Evolutionary conservation across 2,888 invertebrate genomes (phyloP).

Genomic region (Allophyes oxyacanthae): DNA sequence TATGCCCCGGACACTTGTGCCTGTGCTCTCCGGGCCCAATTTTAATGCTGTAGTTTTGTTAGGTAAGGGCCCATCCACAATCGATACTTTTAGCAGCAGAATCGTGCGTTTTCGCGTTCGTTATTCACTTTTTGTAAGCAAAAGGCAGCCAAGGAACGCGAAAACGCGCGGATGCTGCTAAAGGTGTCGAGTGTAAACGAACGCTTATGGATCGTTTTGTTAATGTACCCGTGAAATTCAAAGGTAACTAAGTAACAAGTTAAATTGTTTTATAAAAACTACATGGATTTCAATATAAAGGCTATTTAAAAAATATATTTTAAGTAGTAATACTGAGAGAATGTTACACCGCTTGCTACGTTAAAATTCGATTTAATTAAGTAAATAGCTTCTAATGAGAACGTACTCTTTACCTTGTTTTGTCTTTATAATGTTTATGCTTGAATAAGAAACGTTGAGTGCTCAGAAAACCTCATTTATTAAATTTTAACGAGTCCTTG

Average conservation of each 20-base stretch:
- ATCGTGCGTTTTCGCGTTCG: too few species aligned
- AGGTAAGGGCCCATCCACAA: too few species aligned
- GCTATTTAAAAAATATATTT: too few species aligned
- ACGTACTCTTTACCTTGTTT: background rate
- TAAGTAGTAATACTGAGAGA: too few species aligned
- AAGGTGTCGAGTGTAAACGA: too few species aligned
- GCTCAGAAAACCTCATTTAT: conserved; percentile 10
- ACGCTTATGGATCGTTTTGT: conserved; percentile 14
- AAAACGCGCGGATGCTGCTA: too few species aligned
- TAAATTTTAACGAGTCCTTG: conserved; percentile 16
- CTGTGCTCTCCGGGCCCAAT: conserved; percentile 19
- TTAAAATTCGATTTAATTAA: background rate
- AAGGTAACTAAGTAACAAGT: too few species aligned
- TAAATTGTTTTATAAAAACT: too few species aligned
- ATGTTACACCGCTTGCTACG: background rate
- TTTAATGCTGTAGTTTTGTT: conserved; percentile 5
- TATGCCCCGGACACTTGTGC: conserved; percentile 45
- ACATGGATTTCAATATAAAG: too few species aligned
- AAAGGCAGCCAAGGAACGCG: too few species aligned
- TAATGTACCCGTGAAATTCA: conserved; percentile 1
- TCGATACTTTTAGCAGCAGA: too few species aligned
- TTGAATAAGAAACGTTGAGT: conserved; percentile 1
- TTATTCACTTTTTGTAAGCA: too few species aligned
- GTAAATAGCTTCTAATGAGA: background rate
- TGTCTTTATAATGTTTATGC: conserved; percentile 9